Evolutionary conservation across 2,888 invertebrate species (phyloP).

Genomic region (Eumerus sabulonum): DNA sequence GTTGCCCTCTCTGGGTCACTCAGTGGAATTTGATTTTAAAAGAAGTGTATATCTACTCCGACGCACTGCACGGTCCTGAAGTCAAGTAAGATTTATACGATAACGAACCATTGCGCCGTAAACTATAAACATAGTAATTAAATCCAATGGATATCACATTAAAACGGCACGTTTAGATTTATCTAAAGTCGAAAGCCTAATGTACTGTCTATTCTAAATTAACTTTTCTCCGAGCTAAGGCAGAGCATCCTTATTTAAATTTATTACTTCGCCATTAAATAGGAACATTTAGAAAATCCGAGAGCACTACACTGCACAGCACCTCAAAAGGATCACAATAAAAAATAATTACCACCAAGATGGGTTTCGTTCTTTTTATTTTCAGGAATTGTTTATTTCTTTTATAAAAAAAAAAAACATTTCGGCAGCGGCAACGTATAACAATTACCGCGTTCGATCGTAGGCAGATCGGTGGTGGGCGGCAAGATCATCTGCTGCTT

Average conservation of each 20-base stretch:
- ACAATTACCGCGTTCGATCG: slow-evolving; percentile 18
- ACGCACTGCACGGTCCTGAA: slow-evolving; percentile 12
- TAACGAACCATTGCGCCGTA: slow-evolving; percentile 1
- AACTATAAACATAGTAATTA: slow-evolving; percentile 30
- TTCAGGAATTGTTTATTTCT: slow-evolving; percentile 30
- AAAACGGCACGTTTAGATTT: slow-evolving; percentile 29
- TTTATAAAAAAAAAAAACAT: neutral
- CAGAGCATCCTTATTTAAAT: slow-evolving; percentile 56
- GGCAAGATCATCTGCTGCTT: slow-evolving; percentile 37
- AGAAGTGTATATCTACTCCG: neutral
- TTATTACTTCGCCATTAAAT: slow-evolving; percentile 46
- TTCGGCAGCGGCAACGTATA: no score
- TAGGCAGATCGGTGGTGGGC: slow-evolving; percentile 31
- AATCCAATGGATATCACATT: slow-evolving; percentile 30
- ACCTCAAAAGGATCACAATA: slow-evolving; percentile 52
- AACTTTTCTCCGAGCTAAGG: slow-evolving; percentile 29
- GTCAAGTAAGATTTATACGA: slow-evolving; percentile 28
- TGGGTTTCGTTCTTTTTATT: neutral
- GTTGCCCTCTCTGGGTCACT: no score
- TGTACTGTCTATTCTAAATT: slow-evolving; percentile 23
- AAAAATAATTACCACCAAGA: slow-evolving; percentile 31
- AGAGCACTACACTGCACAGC: slow-evolving; percentile 8
- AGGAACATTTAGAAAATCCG: neutral
- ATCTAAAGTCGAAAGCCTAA: slow-evolving; percentile 9
- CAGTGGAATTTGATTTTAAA: no score